phyloP scores from a whole-genome alignment of 2,888 invertebrate genomes.

The Dimorphilus gyrociliatus region DNA sequence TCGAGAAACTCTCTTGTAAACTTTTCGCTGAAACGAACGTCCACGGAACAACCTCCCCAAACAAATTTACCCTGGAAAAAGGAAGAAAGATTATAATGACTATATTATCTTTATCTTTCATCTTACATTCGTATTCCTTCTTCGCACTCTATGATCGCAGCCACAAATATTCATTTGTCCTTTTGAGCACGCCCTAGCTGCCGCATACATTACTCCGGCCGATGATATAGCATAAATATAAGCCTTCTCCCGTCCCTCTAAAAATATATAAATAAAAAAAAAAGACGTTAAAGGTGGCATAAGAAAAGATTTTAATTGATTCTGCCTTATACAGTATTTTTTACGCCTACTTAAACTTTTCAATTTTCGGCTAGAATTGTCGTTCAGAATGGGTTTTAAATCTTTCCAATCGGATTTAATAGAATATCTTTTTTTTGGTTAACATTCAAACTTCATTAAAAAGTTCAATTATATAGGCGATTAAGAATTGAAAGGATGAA shows the following conservation, averaged over 20 bases:
- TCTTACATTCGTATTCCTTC: slow-evolving; percentile 51
- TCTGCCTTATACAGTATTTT: too few relatives aligned
- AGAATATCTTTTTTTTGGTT: too few relatives aligned
- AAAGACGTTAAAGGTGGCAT: neutral
- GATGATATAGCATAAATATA: slow-evolving; percentile 74
- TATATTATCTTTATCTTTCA: too few relatives aligned
- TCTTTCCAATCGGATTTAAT: too few relatives aligned
- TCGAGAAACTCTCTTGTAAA: slow-evolving; percentile 75
- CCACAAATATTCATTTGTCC: slow-evolving; percentile 66
- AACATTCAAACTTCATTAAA: too few relatives aligned
- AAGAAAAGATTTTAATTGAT: neutral
- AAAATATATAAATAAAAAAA: slow-evolving; percentile 9
- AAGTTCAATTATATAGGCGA: too few relatives aligned
- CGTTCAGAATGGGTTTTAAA: too few relatives aligned
- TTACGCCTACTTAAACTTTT: too few relatives aligned
- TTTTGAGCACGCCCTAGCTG: slow-evolving; percentile 58
- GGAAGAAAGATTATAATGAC: too few relatives aligned
- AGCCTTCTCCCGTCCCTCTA: slow-evolving; percentile 75
- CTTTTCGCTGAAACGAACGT: slow-evolving; percentile 51
- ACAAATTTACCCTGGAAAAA: slow-evolving; percentile 50
- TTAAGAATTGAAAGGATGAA: too few relatives aligned
- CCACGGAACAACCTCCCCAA: slow-evolving; percentile 87
- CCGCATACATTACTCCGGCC: slow-evolving; percentile 71
- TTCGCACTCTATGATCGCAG: slow-evolving; percentile 62
- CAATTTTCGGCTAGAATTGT: too few relatives aligned